Percentiles rank a stretch among this genome's conserved stretches.
Conservation (phyloP, 2,888 invertebrate species). For the Eremobia ochroleuca region DNA sequence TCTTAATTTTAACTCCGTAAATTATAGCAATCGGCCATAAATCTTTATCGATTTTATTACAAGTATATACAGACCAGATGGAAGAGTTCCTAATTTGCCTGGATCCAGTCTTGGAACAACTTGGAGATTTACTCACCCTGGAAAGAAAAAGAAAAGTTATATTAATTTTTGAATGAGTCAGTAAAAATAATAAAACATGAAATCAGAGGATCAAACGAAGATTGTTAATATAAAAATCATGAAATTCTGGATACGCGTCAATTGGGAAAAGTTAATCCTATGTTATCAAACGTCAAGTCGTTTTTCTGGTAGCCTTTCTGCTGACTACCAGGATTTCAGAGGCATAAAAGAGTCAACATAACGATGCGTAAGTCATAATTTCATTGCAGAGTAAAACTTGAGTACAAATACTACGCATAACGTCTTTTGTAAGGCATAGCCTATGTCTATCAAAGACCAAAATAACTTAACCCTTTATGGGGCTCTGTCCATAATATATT, state of each 20-base stretch:
- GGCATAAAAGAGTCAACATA: not conserved
- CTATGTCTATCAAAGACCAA: not conserved
- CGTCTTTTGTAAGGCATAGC: not conserved
- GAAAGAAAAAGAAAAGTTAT: constrained; percentile 28
- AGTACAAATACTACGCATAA: not conserved
- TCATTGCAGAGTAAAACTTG: not conserved
- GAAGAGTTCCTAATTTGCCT: not conserved
- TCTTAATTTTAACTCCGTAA: too few species aligned
- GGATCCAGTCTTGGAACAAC: not conserved
- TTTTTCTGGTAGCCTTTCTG: not conserved
- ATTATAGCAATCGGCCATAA: not conserved
- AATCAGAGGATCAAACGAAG: not conserved
- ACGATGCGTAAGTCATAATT: not conserved
- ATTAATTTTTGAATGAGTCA: not conserved
- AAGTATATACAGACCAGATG: constrained; percentile 24
- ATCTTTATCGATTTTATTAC: not conserved
- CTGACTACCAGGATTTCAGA: not conserved
- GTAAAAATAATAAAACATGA: not conserved
- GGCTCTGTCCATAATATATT: too few species aligned
- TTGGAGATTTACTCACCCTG: constrained; percentile 45
- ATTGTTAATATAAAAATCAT: not conserved
- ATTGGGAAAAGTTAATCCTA: not conserved
- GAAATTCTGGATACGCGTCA: not conserved
- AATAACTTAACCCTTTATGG: too few species aligned
- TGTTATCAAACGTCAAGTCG: not conserved